Base-by-base conservation (phyloP, 2,797 vertebrate genomes). In the Pogonophryne albipinna region DNA sequence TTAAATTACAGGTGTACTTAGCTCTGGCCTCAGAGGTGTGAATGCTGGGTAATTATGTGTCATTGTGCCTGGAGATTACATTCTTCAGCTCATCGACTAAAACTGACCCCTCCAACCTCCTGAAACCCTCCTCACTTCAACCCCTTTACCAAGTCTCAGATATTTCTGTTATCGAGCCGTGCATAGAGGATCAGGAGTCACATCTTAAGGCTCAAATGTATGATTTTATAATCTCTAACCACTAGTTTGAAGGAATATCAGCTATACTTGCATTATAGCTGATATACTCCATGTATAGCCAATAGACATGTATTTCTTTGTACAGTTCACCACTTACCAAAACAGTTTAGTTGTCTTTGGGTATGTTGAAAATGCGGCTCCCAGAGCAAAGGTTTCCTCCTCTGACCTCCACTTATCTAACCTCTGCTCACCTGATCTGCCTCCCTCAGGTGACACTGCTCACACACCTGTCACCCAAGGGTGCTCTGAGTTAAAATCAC, bases 1-100 rank as follows among this genome's bases (percentile, higher is more conserved):
- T 52, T 61, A 75, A 74, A 83, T 83, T 74, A 72, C 71, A 82
- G 76, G 85, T 83, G 76, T 71, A 19, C 41, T n/a, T 56, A 50
- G 15, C 55, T 3, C 23, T 4, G 31, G 73, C 62, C 70, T 51
- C 0, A 9, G 46, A 72, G 73, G 73, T 23, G 51, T 52, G 73
- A 70, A 59, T 61, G 57, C 42, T 19, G 16, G 58, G 76, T 82
- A 78, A 86, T 78, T 78, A 76, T 7, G 38, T 69, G 52, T 70
- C 20, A 45, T 50, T 45, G 56, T 62, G 23, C 23, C 3, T 15
- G 60, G 60, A 34, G 19, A 38, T 62, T 14, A 47, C 62, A 51
- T 23, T 61, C 46, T 66, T 63, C 47, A 10, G 66, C 52, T 73
- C 65, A 66, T 58, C 50, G 50, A n/a, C 46, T 59, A 44, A 17